These are phyloP conservation scores for Astyanax mexicanus DNA, from an alignment of 2,797 vertebrate species.

Conservation along the genomic window DNA sequence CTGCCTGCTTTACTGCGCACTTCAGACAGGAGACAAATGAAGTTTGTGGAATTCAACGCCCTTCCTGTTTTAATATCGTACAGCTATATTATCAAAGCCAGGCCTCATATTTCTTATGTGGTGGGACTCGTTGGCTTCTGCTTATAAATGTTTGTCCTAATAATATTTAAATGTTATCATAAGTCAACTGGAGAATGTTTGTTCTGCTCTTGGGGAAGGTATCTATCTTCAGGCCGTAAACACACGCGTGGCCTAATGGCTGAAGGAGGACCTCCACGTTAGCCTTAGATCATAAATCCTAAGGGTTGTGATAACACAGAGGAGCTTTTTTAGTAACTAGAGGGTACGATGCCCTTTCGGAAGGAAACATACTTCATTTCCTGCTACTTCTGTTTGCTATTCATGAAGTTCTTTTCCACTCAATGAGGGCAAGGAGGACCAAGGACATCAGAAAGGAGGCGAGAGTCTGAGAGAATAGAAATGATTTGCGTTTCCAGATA, in stretches of 20 bases:
- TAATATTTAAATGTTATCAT: background rate
- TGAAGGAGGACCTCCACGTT: background rate
- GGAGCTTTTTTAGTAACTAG: background rate
- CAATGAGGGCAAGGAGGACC: background rate
- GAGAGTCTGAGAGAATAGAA: background rate
- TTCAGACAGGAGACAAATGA: conserved; percentile 18
- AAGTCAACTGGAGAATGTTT: conserved; percentile 7
- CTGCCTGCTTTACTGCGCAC: background rate
- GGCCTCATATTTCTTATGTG: background rate
- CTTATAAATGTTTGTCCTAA: background rate
- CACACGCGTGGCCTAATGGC: background rate
- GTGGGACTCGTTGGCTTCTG: conserved; percentile 1
- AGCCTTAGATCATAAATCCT: conserved; percentile 17
- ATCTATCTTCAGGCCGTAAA: background rate
- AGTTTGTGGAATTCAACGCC: conserved; percentile 6
- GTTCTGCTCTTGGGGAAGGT: background rate
- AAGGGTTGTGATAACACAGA: background rate
- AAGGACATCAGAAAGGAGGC: background rate
- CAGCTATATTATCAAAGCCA: background rate
- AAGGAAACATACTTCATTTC: background rate
- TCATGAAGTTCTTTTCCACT: background rate
- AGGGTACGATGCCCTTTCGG: background rate
- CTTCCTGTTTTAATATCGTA: background rate
- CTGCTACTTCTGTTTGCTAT: background rate
- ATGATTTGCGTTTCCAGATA: conserved; percentile 21